phyloP scores from a whole-genome alignment of 2,888 invertebrate species.

The Cephus spinipes region DNA sequence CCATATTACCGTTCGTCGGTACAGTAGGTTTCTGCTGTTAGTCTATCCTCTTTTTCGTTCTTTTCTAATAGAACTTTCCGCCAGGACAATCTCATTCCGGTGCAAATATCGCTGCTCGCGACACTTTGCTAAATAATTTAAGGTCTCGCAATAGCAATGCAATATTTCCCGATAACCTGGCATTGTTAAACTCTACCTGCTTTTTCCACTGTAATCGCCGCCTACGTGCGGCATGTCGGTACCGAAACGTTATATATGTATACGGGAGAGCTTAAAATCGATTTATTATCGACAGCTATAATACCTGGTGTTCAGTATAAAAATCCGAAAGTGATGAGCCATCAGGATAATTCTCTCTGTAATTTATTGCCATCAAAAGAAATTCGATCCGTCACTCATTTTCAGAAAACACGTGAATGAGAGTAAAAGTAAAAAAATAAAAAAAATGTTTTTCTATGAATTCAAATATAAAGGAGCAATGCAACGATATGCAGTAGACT shows the following conservation, averaged over 20 bases:
- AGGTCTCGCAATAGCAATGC: neutral
- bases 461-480: too few species aligned
- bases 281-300: neutral
- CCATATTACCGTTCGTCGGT: neutral
- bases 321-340: neutral
- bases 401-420: too few species aligned
- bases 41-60: neutral
- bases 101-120: neutral
- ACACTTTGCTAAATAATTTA: neutral
- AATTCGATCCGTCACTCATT: too few species aligned
- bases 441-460: too few species aligned
- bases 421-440: too few species aligned
- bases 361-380: too few species aligned
- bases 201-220: neutral
- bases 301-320: neutral
- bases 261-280: neutral
- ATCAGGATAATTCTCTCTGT: too few species aligned
- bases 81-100: neutral
- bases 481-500: too few species aligned
- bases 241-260: neutral
- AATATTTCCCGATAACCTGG: neutral
- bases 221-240: neutral
- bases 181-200: neutral
- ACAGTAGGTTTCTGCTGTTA: neutral
- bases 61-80: neutral